Evolutionary conservation across 2,797 vertebrate genomes (phyloP), one percentile per base, ranked within the genome.

Genomic region (Anisognathus igniventris): DNA sequence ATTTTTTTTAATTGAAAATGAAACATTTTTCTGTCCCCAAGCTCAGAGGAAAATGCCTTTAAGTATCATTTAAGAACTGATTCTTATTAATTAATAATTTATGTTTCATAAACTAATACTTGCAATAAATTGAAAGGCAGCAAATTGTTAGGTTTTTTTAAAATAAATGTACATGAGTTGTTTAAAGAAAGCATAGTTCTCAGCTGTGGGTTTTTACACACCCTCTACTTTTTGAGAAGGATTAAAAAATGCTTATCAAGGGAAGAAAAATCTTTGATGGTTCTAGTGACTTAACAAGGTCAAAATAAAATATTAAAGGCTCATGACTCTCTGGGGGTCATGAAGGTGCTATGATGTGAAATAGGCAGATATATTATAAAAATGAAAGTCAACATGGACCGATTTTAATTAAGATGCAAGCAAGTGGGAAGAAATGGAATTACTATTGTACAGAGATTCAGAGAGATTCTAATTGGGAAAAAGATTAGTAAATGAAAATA

Each of bases 351-450:
- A 77, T 90, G 79, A 96, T 94, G 92, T 96, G 77, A 96, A 96
- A 95, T 92, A 76, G 80, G 42, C 93, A 93, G 85, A 93, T 81
- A 39, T 92, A 78, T 90, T 90, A 58, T 90, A 95, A 92, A 95
- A 96, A 93, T 75, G 54, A 82, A 96, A 94, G 89, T 93, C 45
- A 86, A 92, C 67, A 88, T 31, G 81, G 86, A 79, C 91, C 83
- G 95, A 95, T 97, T 97, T 93, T 94, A 96, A 96, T 97, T 95
- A 97, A 97, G 96, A 97, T 97, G 88, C 54, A 94, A 91, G 88
- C 57, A 90, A 95, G 77, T 94, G 78, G 73, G 91, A 86, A 94
- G 80, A 90, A 85, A 79, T 85, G 57, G 96, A 96, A 80, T 96
- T 88, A 78, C 53, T 89, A 65, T 89, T 85, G 66, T 93, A n/a